Conservation (phyloP, 2,888 invertebrate species). For the Yponomeuta plumbellus region DNA sequence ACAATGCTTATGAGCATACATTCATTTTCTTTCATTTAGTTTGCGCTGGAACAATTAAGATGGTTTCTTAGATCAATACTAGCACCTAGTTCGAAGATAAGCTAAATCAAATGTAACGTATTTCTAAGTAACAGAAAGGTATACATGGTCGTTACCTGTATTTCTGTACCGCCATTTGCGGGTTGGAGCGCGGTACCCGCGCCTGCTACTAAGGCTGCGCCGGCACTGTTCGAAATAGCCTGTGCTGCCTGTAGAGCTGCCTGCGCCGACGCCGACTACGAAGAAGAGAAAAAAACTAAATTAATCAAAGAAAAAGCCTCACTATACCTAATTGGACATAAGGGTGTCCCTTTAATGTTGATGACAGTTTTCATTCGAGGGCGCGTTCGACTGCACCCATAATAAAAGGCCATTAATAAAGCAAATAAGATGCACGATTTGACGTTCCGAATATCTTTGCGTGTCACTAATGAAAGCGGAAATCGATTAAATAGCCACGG, state of each 20-base stretch:
- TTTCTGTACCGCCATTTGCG: constrained; percentile 74
- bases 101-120: not conserved
- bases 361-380: constrained; percentile 4
- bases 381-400: constrained; percentile 1
- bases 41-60: no score
- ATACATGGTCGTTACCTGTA: constrained; percentile 49
- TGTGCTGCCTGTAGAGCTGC: constrained; percentile 91
- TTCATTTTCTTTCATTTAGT: no score
- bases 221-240: constrained; percentile 81
- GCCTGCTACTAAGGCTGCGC: constrained; percentile 79
- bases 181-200: constrained; percentile 79
- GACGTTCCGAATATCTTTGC: not conserved
- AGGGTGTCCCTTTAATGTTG: not conserved
- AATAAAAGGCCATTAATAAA: not conserved
- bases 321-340: not conserved
- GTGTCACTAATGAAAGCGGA: constrained; percentile 4
- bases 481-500: not conserved
- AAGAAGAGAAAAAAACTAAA: constrained; percentile 56
- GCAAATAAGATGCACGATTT: constrained; percentile 5
- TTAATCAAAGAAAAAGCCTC: constrained; percentile 14
- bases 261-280: constrained; percentile 87
- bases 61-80: no score
- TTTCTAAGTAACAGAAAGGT: not conserved
- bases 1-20: no score
- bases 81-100: not conserved